Percentiles rank a stretch among this genome's conserved stretches.
These are phyloP conservation scores for Autographa pulchrina DNA, from an alignment of 2,888 invertebrate species.

Conservation along the genomic window DNA sequence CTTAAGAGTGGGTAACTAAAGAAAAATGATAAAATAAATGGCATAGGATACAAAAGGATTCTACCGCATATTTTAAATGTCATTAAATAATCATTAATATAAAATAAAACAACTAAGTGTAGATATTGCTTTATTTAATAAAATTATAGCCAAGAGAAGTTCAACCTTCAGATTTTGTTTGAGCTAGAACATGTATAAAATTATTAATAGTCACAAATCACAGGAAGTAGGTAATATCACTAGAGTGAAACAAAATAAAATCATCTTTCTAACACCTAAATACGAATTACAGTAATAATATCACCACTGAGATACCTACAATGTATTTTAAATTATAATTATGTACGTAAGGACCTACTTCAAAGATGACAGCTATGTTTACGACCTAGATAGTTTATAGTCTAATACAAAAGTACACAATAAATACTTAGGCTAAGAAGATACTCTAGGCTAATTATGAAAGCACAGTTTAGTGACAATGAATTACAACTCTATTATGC, in stretches of 20 bases:
- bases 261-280: conserved; percentile 73
- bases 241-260: conserved; percentile 79
- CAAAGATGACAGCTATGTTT: conserved; percentile 59
- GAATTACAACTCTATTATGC: conserved; percentile 39
- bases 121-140: conserved; percentile 86
- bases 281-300: conserved; percentile 76
- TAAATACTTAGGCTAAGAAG: conserved; percentile 75
- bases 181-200: conserved; percentile 86
- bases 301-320: conserved; percentile 78
- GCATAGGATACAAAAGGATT: too few relatives aligned
- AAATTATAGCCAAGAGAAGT: conserved; percentile 85
- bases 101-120: conserved; percentile 53
- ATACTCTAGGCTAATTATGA: conserved; percentile 74
- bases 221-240: conserved; percentile 83
- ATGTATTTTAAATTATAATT: conserved; percentile 47
- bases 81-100: not conserved
- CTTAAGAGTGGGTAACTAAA: too few relatives aligned
- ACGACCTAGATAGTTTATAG: conserved; percentile 53
- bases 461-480: conserved; percentile 69
- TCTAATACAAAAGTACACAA: conserved; percentile 67
- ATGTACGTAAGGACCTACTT: conserved; percentile 40
- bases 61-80: too few relatives aligned
- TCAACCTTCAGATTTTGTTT: conserved; percentile 76
- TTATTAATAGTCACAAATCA: conserved; percentile 86
- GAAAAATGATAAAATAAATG: too few relatives aligned